Base-by-base conservation (phyloP, 2,888 invertebrate genomes). In the Lasioglossum oenotherae region DNA sequence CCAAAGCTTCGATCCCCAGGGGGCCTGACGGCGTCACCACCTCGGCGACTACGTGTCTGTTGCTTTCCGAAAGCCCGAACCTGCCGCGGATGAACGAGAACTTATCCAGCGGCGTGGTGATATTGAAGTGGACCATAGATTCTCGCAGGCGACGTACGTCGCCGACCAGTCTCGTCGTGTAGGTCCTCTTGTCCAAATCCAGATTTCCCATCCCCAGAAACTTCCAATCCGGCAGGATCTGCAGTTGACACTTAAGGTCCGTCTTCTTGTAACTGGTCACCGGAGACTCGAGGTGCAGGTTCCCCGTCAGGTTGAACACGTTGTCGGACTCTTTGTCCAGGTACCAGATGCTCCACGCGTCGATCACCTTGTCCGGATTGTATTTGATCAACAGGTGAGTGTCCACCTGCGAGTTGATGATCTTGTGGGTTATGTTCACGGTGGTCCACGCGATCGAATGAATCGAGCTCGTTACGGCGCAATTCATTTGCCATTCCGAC, bases 11-110 rank as follows among this genome's bases (percentile, higher is more conserved):
- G 44, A 96, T 94, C 88, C 98, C 98, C 0, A 97, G 94, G 8
- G 97, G 97, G n/a, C 97, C 96, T 38, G 96, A 96, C 0, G 97
- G 97, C 0, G 97, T 97, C 72, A 96, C 96, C 0, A 98, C 95
- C 95, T 97, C 97, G 0, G 98, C 97, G 0, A 98, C 97, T 0
- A 97, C 95, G 93, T 98, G 97, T 74, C 96, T 96, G 77, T 97
- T 96, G 8, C 96, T 96, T 88, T 98, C 97, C 2, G 97, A 97
- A 81, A 98, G 96, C 0, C 98, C 98, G 90, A 98, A 97, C 4
- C 97, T 95, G 0, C 97, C 97, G 0, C 96, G 96, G 35, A 97
- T 96, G 23, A 96, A 96, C 0, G 96, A 96, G 91, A 97, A 97
- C 80, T 97, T 97, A 75, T 97, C 96, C 74, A 97, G 95, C 0